Evolutionary conservation across 2,888 invertebrate species (phyloP).

Genomic region (Ophion ellenae): DNA sequence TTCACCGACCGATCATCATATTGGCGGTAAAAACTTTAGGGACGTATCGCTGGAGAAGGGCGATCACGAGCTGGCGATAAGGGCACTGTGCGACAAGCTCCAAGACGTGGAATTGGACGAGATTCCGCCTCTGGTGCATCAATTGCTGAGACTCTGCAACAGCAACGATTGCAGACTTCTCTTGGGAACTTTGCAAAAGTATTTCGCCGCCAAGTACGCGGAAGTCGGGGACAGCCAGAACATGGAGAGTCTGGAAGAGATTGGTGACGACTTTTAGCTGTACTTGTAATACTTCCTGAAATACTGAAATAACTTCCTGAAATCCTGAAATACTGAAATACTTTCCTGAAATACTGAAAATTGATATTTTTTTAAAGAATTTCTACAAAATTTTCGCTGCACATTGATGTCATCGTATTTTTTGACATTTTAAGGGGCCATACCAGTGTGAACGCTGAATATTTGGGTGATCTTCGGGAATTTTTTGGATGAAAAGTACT

Average conservation of each 20-base stretch:
- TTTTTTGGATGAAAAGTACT: no score
- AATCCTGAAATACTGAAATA: no score
- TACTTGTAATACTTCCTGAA: no score
- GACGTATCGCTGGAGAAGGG: slow-evolving; percentile 86
- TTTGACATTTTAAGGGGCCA: no score
- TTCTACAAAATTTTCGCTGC: no score
- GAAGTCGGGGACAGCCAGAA: slow-evolving; percentile 59
- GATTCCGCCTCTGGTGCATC: slow-evolving; percentile 88
- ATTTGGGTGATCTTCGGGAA: no score
- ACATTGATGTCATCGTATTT: no score
- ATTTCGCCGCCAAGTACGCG: slow-evolving; percentile 84
- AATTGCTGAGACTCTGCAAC: slow-evolving; percentile 87
- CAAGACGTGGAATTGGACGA: slow-evolving; percentile 86
- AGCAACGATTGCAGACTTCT: slow-evolving; percentile 83
- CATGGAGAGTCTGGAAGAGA: slow-evolving; percentile 72
- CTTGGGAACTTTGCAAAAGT: slow-evolving; percentile 84
- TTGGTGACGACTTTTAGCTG: slow-evolving; percentile 69
- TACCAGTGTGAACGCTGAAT: no score
- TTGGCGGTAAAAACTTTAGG: slow-evolving; percentile 78
- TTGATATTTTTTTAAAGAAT: no score
- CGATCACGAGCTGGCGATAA: slow-evolving; percentile 87
- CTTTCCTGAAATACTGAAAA: no score
- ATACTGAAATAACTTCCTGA: no score
- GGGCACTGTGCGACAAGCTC: slow-evolving; percentile 87
- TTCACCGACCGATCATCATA: slow-evolving; percentile 30